A percentile compares a stretch with the other conserved stretches of the same genome.
Conservation (phyloP, 2,888 invertebrate genomes). For the Onthophagus sagittarius region DNA sequence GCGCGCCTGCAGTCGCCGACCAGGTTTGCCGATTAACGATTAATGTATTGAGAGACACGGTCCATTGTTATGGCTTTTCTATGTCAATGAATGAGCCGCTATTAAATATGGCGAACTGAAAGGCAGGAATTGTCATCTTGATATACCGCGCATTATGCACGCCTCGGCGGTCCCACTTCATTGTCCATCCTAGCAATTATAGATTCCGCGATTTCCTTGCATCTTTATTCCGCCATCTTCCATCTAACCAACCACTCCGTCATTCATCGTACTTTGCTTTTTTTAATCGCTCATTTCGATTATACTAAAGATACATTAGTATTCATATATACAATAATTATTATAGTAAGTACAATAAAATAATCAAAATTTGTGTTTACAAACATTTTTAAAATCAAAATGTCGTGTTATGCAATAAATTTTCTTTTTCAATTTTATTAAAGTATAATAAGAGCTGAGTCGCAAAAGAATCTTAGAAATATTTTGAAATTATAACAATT, state of each 20-base stretch:
- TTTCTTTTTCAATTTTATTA: too few relatives aligned
- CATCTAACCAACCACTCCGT: not conserved
- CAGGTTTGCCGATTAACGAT: constrained; percentile 46
- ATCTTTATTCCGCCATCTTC: constrained; percentile 12
- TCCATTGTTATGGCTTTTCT: constrained; percentile 38
- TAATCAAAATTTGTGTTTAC: too few relatives aligned
- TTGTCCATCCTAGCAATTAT: constrained; percentile 36
- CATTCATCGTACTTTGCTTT: not conserved
- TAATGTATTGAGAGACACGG: constrained; percentile 44
- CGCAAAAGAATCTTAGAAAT: too few relatives aligned
- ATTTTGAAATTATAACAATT: too few relatives aligned
- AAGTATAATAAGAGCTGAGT: too few relatives aligned
- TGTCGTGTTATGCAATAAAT: too few relatives aligned
- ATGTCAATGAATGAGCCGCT: constrained; percentile 42
- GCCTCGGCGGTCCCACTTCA: constrained; percentile 34
- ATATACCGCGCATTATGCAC: constrained; percentile 46
- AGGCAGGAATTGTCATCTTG: constrained; percentile 44
- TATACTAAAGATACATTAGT: too few relatives aligned
- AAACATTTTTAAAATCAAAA: too few relatives aligned
- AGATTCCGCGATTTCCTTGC: constrained; percentile 29
- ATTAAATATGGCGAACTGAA: constrained; percentile 45
- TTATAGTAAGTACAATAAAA: too few relatives aligned
- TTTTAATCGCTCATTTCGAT: too few relatives aligned
- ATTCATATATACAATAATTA: too few relatives aligned
- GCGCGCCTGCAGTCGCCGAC: constrained; percentile 38